These are phyloP conservation scores for Pangasius krempfi DNA, from an alignment of 2,797 vertebrate species.

Conservation along the genomic window DNA sequence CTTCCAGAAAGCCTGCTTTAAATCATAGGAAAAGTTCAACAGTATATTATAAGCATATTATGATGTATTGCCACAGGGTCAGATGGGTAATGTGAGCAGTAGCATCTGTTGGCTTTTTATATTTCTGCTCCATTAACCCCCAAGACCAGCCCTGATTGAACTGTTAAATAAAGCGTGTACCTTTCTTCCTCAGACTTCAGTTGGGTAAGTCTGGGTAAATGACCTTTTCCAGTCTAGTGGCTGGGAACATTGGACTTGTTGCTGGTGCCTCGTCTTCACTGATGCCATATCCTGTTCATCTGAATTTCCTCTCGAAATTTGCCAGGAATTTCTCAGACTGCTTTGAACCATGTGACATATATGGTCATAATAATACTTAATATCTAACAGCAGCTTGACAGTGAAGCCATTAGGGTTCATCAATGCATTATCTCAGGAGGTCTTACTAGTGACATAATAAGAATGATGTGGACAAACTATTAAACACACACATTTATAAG, in stretches of 20 bases:
- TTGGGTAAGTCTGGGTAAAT: slow-evolving; percentile 40
- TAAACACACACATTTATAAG: neutral
- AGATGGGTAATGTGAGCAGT: slow-evolving; percentile 45
- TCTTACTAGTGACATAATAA: neutral
- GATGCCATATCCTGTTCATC: slow-evolving; percentile 12
- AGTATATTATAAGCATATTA: slow-evolving; percentile 23
- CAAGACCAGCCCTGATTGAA: slow-evolving; percentile 50
- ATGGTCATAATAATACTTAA: neutral
- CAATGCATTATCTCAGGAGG: neutral
- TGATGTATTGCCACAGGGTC: slow-evolving; percentile 47
- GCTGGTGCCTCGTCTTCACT: slow-evolving; percentile 6
- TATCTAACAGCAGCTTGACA: neutral
- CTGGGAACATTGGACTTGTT: slow-evolving; percentile 37
- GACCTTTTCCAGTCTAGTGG: slow-evolving; percentile 44
- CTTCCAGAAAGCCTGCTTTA: neutral
- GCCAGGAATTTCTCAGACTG: slow-evolving; percentile 15
- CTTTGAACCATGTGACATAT: neutral
- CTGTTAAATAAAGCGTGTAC: slow-evolving; percentile 56
- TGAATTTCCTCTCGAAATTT: slow-evolving; percentile 34
- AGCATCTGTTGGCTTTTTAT: slow-evolving; percentile 52
- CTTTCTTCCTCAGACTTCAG: slow-evolving; percentile 32
- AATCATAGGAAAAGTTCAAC: slow-evolving; percentile 13
- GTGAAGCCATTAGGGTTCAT: neutral
- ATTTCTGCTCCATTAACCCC: slow-evolving; percentile 56
- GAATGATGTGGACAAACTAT: neutral